A percentile compares a stretch with the other conserved stretches of the same genome.
These are phyloP conservation scores for Columba janthina DNA, from an alignment of 2,113 vertebrate species.

Conservation along the genomic window DNA sequence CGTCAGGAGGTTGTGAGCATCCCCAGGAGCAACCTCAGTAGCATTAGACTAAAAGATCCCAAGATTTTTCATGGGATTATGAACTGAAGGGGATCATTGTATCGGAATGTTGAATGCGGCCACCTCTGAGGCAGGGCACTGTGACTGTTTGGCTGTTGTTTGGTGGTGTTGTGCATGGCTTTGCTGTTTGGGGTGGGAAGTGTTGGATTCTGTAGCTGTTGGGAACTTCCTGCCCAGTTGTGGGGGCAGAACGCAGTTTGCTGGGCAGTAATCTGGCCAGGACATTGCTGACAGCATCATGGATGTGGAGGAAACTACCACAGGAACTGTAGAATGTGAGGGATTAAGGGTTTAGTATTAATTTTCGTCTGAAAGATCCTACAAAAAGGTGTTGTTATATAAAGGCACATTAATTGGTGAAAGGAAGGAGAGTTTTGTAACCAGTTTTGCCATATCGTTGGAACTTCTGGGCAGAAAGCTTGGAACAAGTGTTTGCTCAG, in stretches of 20 bases:
- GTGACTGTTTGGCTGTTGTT: background rate
- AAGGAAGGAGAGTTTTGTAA: background rate
- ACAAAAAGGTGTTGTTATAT: background rate
- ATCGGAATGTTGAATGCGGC: background rate
- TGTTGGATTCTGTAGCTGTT: background rate
- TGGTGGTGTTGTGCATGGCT: fast-evolving
- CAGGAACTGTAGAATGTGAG: background rate
- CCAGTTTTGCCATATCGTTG: background rate
- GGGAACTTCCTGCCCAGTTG: background rate
- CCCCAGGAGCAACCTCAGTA: background rate
- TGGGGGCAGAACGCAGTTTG: background rate
- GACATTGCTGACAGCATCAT: fast-evolving
- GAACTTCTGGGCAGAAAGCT: background rate
- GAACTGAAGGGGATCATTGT: background rate
- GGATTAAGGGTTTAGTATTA: background rate
- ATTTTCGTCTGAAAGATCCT: background rate
- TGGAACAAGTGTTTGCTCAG: background rate
- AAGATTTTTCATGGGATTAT: conserved; percentile 3
- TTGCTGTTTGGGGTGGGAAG: background rate
- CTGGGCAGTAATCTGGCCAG: background rate
- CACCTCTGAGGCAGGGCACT: background rate
- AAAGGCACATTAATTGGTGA: background rate
- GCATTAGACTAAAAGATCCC: background rate
- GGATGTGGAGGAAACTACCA: background rate
- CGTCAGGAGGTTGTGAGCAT: background rate